Evolutionary conservation across 2,888 invertebrate species (phyloP).

Genomic region (Gisinianus flammeolus): DNA sequence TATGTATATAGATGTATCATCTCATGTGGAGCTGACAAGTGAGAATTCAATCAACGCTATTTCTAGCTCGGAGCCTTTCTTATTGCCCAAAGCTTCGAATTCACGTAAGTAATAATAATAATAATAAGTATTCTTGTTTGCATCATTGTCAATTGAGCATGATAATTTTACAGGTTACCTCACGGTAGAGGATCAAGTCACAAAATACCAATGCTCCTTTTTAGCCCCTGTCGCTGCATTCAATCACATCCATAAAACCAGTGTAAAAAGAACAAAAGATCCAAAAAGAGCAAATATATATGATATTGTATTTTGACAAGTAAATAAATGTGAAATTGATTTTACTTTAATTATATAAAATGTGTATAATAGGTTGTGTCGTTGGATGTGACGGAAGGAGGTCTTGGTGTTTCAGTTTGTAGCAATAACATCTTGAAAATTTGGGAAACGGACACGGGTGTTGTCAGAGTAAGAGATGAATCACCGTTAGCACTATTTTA

Average conservation of each 20-base stretch:
- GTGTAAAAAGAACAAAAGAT: conserved; percentile 60
- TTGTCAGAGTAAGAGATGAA: conserved; percentile 63
- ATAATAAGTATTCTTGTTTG: too few species aligned
- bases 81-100: conserved; percentile 20
- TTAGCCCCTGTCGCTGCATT: conserved; percentile 66
- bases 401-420: conserved; percentile 68
- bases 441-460: conserved; percentile 71
- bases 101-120: conserved; percentile 14
- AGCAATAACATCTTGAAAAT: conserved; percentile 68
- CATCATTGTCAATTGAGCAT: too few species aligned
- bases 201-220: conserved; percentile 65
- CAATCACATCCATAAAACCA: conserved; percentile 63
- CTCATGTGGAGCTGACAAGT: conserved; percentile 59
- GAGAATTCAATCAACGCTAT: conserved; percentile 38
- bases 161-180: conserved; percentile 61
- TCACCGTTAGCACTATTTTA: too few species aligned
- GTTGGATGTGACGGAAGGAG: conserved; percentile 68
- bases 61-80: conserved; percentile 58
- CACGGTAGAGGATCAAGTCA: conserved; percentile 64
- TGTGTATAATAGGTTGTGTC: conserved; percentile 63
- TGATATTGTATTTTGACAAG: neutral
- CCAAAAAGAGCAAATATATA: neutral
- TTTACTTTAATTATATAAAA: neutral
- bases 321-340: neutral
- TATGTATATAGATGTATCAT: conserved; percentile 46